Base-by-base conservation (phyloP, 2,888 invertebrate genomes). In the Polydrusus cervinus region DNA sequence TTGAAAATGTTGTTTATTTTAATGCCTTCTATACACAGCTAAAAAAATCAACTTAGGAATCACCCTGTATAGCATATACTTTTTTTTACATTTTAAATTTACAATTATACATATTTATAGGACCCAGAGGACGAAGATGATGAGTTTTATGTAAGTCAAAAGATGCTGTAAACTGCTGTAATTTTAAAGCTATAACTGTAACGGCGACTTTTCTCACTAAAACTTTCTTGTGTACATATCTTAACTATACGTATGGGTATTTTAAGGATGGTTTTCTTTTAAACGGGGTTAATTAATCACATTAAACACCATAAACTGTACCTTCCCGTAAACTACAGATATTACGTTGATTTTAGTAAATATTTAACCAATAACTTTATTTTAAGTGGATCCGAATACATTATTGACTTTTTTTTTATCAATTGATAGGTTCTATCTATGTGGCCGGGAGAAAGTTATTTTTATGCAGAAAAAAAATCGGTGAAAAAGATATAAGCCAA, bases 71-170 rank as follows among this genome's bases (percentile, higher is more conserved):
- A n/a, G n/a, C n/a, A n/a, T n/a, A n/a, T n/a, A n/a, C n/a, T n/a
- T n/a, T n/a, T n/a, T n/a, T n/a, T n/a, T n/a, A n/a, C n/a, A n/a
- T 47, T 16, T 47, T 47, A 47, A 11, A 60, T 40, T 38, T 16
- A 60, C 8, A 40, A 68, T 20, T 64, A 53, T 67, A 71, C 7
- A 43, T 38, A 45, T 77, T 75, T 72, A 69, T 75, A 75, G 77
- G 74, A 69, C 9, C 38, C 20, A 66, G 73, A 75, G 16, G 75
- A 65, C 47, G 70, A 75, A 16, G 70, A 60, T 11, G 74, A 66
- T 14, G 73, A 75, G 34, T 38, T 16, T 40, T 47, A 71, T 61
- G 75, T 75, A 75, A 75, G 75, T 75, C 62, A 38, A 13, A 18
- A 61, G 49, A 34, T 14, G 38, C 57, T 60, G 57, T 38, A 57